phyloP scores from a whole-genome alignment of 2,797 vertebrate species.

The Taenioides sp. region DNA sequence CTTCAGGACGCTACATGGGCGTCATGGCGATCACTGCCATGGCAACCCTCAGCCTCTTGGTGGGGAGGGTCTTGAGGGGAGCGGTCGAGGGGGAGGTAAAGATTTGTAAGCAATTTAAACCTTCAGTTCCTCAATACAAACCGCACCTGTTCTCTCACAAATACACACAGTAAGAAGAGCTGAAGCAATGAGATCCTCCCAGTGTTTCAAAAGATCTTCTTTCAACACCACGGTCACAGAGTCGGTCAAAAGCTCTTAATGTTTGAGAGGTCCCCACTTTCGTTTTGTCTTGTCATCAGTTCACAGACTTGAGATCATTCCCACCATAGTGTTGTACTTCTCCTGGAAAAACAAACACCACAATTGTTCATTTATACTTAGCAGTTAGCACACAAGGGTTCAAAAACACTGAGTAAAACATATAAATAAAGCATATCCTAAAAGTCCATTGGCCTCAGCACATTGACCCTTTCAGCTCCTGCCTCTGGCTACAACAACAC shows the following conservation, averaged over 20 bases:
- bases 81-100: conserved; percentile 30
- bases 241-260: conserved; percentile 14
- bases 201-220: conserved; percentile 25
- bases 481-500: background rate
- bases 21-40: conserved; percentile 59
- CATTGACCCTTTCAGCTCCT: background rate
- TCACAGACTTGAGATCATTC: conserved; percentile 53
- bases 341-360: conserved; percentile 21
- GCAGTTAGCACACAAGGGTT: background rate
- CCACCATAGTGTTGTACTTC: conserved; percentile 45
- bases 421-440: background rate
- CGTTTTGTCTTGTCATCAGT: conserved; percentile 36
- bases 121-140: conserved; percentile 37
- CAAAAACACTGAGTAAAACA: background rate
- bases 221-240: background rate
- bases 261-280: conserved; percentile 61
- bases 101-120: conserved; percentile 46
- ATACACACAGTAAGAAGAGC: background rate
- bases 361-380: conserved; percentile 9
- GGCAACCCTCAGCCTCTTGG: conserved; percentile 71
- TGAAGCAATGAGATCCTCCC: conserved; percentile 21
- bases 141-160: conserved; percentile 31
- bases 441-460: conserved; percentile 7
- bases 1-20: conserved; percentile 60
- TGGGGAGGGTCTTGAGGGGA: conserved; percentile 55